Conservation (phyloP, 1,140 invertebrate species). For the Micrasema minimum region DNA sequence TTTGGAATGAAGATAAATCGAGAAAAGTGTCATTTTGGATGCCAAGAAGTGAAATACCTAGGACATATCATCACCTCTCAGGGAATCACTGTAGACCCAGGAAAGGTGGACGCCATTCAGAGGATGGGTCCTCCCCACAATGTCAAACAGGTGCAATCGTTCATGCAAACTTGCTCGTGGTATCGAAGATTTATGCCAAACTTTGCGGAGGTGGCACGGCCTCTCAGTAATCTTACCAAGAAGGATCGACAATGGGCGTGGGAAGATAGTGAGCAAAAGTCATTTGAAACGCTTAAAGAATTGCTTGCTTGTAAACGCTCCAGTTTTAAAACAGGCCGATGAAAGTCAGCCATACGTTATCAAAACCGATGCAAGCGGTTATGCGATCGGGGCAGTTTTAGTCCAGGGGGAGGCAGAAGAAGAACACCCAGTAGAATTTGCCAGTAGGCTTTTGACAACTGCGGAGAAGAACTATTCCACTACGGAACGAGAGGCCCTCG, state of each 20-base stretch:
- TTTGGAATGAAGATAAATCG: slow-evolving; percentile 57
- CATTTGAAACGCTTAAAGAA: neutral
- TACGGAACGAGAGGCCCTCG: too few relatives aligned
- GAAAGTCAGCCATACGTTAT: neutral
- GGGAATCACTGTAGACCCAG: slow-evolving; percentile 57
- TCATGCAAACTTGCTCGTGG: slow-evolving; percentile 57
- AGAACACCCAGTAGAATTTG: neutral
- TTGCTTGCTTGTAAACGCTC: slow-evolving; percentile 2
- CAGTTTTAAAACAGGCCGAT: slow-evolving; percentile 3
- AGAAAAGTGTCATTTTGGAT: slow-evolving; percentile 59
- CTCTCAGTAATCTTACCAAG: neutral
- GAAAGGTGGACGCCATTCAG: slow-evolving; percentile 57
- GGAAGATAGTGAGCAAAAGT: neutral
- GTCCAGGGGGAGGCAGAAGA: slow-evolving; percentile 7
- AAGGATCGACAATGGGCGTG: neutral
- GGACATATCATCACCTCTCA: slow-evolving; percentile 58
- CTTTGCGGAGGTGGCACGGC: slow-evolving; percentile 57
- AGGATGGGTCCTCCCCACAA: slow-evolving; percentile 55
- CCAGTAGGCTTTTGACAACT: too few relatives aligned
- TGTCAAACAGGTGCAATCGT: slow-evolving; percentile 53
- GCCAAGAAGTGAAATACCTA: slow-evolving; percentile 57
- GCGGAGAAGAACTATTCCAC: too few relatives aligned
- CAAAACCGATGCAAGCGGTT: neutral
- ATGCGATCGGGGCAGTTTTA: slow-evolving; percentile 20
- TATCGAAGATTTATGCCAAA: slow-evolving; percentile 59